Percentiles rank a stretch among this genome's conserved stretches.
Evolutionary conservation across 2,888 invertebrate species (phyloP).

Genomic region (Callinectes sapidus): DNA sequence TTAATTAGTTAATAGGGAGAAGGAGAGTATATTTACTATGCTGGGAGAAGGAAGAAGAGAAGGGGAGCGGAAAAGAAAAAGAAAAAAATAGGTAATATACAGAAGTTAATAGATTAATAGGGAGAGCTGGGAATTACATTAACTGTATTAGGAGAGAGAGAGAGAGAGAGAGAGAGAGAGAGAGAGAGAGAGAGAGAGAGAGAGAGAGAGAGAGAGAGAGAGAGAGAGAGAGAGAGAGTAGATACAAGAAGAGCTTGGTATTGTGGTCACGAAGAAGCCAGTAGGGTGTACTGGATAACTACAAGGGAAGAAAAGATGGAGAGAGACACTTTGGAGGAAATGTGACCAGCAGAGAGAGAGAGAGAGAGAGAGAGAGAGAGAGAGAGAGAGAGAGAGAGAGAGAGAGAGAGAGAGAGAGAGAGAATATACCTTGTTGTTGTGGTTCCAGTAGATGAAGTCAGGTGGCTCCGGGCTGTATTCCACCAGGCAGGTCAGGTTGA

Average conservation of each 20-base stretch:
- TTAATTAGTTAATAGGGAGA: not conserved
- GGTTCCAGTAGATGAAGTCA: constrained; percentile 95
- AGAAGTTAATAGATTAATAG: not conserved
- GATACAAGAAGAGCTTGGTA: not conserved
- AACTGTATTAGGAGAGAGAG: not conserved
- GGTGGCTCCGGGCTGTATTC: constrained; percentile 93
- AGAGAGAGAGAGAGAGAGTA: not conserved
- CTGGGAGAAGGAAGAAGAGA: not conserved
- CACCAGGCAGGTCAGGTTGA: constrained; percentile 94
- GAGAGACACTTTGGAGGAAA: not conserved
- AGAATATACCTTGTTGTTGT: constrained; percentile 86
- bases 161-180: not conserved
- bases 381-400: not conserved
- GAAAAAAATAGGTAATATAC: not conserved
- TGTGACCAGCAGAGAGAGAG: constrained; percentile 34
- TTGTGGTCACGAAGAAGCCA: not conserved
- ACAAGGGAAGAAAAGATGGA: not conserved
- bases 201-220: too few species aligned
- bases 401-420: not conserved
- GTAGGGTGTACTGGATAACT: not conserved
- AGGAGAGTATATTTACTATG: not conserved
- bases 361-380: not conserved
- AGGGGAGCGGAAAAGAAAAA: not conserved
- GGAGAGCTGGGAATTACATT: not conserved
- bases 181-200: constrained; percentile 1